Percentiles rank a stretch among this genome's conserved stretches.
These are phyloP conservation scores for Nemotelus nigrinus DNA, from an alignment of 2,888 invertebrate species.

Conservation along the genomic window DNA sequence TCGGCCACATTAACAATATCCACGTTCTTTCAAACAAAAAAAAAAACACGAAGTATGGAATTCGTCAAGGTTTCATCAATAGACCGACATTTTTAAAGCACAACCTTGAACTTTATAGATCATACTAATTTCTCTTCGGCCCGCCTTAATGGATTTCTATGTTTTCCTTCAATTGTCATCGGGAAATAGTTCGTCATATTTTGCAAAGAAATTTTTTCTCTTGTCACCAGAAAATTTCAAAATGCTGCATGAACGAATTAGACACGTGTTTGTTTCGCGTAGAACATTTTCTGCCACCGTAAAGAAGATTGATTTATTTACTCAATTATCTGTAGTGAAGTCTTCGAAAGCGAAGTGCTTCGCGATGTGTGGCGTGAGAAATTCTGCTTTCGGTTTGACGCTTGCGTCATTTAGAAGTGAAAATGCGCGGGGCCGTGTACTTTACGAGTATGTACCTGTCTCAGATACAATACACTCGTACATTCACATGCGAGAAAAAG, in stretches of 20 bases:
- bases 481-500: not conserved
- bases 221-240: conserved; percentile 1
- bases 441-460: not conserved
- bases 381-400: conserved; percentile 1
- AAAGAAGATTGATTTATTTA: conserved; percentile 38
- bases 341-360: not conserved
- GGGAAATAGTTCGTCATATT: not conserved
- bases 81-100: too few species aligned
- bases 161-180: not conserved
- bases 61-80: too few species aligned
- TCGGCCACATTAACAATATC: too few species aligned
- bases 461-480: too few species aligned
- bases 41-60: too few species aligned
- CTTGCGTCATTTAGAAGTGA: conserved; percentile 5
- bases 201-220: conserved; percentile 1
- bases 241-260: conserved; percentile 3
- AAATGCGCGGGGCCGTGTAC: not conserved
- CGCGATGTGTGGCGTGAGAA: not conserved
- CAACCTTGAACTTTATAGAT: conserved; percentile 26
- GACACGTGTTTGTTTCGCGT: conserved; percentile 27
- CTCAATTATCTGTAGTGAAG: conserved; percentile 17
- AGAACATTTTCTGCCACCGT: not conserved
- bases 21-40: too few species aligned
- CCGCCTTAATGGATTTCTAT: not conserved
- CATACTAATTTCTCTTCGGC: not conserved